phyloP scores from a whole-genome alignment of 2,797 vertebrate species.

The Channallabes apus region DNA sequence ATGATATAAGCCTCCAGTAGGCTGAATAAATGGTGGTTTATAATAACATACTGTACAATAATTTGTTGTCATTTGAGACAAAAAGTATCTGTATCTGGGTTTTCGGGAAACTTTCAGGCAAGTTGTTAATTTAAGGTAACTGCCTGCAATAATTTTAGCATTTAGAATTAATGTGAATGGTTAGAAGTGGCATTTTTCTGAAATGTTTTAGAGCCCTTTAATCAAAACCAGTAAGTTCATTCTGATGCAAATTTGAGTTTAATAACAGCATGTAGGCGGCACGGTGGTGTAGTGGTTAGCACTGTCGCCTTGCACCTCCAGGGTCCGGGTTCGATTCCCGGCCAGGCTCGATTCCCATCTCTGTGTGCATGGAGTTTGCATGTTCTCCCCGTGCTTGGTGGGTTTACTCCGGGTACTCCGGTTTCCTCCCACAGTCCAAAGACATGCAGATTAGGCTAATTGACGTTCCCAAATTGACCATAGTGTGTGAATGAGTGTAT shows the following conservation, averaged over 20 bases:
- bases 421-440: no score
- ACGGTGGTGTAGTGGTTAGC: no score
- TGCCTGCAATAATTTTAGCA: neutral
- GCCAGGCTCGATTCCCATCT: no score
- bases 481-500: no score
- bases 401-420: no score
- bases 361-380: no score
- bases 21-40: neutral
- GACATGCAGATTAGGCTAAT: no score
- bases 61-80: neutral
- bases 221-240: neutral
- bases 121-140: neutral
- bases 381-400: no score
- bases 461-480: no score
- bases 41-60: neutral
- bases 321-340: no score
- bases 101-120: neutral
- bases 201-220: neutral
- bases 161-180: neutral
- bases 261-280: neutral
- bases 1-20: no score
- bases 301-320: no score
- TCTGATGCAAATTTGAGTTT: neutral
- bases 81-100: neutral
- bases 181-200: neutral